Conservation (phyloP, 2,797 vertebrate genomes). For the Naso thynnoides region DNA sequence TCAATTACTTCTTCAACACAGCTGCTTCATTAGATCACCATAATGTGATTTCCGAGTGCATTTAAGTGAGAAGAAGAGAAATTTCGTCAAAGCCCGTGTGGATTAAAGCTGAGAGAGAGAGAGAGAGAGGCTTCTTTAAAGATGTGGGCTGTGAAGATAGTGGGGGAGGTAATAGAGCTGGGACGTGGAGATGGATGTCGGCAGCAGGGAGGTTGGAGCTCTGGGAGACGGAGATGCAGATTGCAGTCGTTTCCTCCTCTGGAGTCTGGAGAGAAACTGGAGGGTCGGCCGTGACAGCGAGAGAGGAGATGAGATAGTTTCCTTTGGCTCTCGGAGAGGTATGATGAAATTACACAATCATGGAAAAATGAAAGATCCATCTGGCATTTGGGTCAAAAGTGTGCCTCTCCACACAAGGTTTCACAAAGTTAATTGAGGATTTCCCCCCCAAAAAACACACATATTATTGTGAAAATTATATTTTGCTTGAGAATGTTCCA, state of each 20-base stretch:
- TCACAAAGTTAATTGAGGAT: constrained; percentile 3
- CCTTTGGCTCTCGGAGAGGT: constrained; percentile 29
- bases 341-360: constrained; percentile 47
- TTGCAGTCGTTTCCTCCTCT: constrained; percentile 45
- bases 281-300: constrained; percentile 29
- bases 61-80: constrained; percentile 7
- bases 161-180: constrained; percentile 42
- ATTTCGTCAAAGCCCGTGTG: constrained; percentile 30
- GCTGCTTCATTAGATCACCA: neutral
- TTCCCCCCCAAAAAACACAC: no score
- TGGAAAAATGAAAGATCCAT: constrained; percentile 28
- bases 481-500: neutral
- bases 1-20: neutral
- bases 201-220: constrained; percentile 45
- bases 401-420: neutral
- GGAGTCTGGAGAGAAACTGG: constrained; percentile 26
- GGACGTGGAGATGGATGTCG: constrained; percentile 41
- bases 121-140: constrained; percentile 5
- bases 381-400: constrained; percentile 35
- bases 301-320: constrained; percentile 41
- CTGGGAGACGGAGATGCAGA: constrained; percentile 48
- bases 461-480: neutral
- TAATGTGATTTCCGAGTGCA: neutral
- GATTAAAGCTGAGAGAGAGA: constrained; percentile 35
- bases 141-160: constrained; percentile 38